Conservation (phyloP, 2,888 invertebrate species). For the Geophilus truncorum region DNA sequence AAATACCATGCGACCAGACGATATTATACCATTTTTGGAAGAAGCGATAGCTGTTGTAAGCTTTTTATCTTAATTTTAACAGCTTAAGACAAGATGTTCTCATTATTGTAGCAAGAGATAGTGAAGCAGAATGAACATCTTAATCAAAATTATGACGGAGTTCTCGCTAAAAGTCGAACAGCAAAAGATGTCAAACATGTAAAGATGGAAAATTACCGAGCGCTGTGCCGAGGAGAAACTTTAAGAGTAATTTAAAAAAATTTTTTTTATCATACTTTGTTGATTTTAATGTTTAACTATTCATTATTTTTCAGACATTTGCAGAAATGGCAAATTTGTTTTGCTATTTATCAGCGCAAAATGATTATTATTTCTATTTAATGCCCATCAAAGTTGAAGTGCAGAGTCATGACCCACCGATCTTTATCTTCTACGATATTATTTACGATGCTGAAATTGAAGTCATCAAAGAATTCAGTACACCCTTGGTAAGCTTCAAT, state of each 20-base stretch:
- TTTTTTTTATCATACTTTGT: not conserved
- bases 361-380: conserved; percentile 41
- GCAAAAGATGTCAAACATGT: not conserved
- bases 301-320: not conserved
- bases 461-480: conserved; percentile 41
- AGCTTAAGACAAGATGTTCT: too few species aligned
- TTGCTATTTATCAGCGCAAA: conserved; percentile 42
- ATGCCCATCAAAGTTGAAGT: conserved; percentile 44
- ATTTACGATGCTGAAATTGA: conserved; percentile 42
- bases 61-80: too few species aligned
- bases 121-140: too few species aligned
- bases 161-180: not conserved
- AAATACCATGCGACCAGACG: conserved; percentile 37
- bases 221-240: conserved; percentile 36
- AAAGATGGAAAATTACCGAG: conserved; percentile 32
- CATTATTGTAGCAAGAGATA: too few species aligned
- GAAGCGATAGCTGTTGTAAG: not conserved
- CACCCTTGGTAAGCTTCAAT: conserved; percentile 39
- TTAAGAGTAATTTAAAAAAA: conserved; percentile 19
- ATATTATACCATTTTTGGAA: not conserved
- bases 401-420: conserved; percentile 41
- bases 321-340: conserved; percentile 39
- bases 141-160: too few species aligned
- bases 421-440: conserved; percentile 44
- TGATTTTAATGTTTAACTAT: not conserved